Conservation (phyloP, 2,888 invertebrate species). For the Phymatocera aterrima region DNA sequence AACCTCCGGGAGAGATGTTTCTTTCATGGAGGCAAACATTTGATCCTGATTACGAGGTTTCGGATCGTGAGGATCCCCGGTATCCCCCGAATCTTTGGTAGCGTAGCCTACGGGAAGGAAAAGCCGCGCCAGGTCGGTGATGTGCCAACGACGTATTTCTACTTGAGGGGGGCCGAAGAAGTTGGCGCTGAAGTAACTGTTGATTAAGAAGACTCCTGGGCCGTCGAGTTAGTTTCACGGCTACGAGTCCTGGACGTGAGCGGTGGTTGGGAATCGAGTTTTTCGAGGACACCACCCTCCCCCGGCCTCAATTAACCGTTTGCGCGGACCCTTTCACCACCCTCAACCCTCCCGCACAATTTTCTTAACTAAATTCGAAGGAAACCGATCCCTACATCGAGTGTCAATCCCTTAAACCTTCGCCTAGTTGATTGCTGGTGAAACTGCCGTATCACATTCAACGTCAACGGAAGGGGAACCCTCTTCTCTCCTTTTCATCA, state of each 20-base stretch:
- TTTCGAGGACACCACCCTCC: conserved; percentile 42
- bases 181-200: conserved; percentile 39
- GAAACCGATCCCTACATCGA: conserved; percentile 39
- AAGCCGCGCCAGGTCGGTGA: too few relatives aligned
- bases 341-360: conserved; percentile 11
- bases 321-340: conserved; percentile 32
- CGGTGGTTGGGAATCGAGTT: conserved; percentile 33
- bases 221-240: neutral
- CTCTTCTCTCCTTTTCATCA: neutral
- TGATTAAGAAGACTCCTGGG: conserved; percentile 34
- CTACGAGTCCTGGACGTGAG: conserved; percentile 8
- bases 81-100: neutral
- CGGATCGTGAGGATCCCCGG: conserved; percentile 15
- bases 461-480: neutral
- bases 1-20: neutral
- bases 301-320: conserved; percentile 41
- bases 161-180: neutral
- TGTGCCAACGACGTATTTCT: conserved; percentile 37
- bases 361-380: conserved; percentile 40
- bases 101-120: neutral
- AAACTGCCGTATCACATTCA: neutral
- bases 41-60: conserved; percentile 41
- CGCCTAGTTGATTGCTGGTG: conserved; percentile 30
- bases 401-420: conserved; percentile 1
- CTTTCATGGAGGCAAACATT: conserved; percentile 35